These are phyloP conservation scores for Limnephilus marmoratus DNA, from an alignment of 2,888 invertebrate species.

Conservation along the genomic window DNA sequence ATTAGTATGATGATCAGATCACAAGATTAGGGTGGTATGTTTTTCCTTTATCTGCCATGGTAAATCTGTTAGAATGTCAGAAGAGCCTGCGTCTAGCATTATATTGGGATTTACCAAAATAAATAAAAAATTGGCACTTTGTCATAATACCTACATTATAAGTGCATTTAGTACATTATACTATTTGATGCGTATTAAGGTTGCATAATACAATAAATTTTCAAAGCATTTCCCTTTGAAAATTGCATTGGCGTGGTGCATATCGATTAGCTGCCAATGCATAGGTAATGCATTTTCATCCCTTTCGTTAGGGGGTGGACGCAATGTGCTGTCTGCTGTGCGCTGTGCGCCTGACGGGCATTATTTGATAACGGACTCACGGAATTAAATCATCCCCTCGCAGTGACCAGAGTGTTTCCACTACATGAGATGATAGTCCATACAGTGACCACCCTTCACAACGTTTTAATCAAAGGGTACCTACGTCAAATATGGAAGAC, in stretches of 20 bases:
- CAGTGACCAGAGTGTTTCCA: constrained; percentile 17
- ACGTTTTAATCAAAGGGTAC: too few relatives aligned
- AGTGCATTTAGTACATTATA: too few relatives aligned
- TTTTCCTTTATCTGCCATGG: too few relatives aligned
- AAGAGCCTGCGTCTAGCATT: too few relatives aligned
- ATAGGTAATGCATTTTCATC: constrained; percentile 22
- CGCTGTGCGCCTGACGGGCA: not conserved
- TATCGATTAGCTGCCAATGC: constrained; percentile 44
- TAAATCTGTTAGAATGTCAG: too few relatives aligned
- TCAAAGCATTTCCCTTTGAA: constrained; percentile 23
- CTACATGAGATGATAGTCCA: not conserved
- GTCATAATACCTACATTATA: too few relatives aligned
- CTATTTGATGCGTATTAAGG: not conserved
- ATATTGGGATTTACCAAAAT: too few relatives aligned
- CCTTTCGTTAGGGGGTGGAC: not conserved
- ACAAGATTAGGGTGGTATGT: too few relatives aligned
- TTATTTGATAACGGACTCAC: constrained; percentile 36
- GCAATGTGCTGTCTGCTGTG: not conserved
- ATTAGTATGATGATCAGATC: too few relatives aligned
- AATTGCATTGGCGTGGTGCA: not conserved
- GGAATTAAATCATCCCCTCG: constrained; percentile 32
- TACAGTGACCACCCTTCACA: not conserved
- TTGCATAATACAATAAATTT: not conserved
- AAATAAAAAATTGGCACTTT: too few relatives aligned
- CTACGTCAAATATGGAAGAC: too few relatives aligned